Evolutionary conservation across 2,888 invertebrate species (phyloP), one percentile per base, ranked within the genome.

Genomic region (Leptinotarsa haldemani): DNA sequence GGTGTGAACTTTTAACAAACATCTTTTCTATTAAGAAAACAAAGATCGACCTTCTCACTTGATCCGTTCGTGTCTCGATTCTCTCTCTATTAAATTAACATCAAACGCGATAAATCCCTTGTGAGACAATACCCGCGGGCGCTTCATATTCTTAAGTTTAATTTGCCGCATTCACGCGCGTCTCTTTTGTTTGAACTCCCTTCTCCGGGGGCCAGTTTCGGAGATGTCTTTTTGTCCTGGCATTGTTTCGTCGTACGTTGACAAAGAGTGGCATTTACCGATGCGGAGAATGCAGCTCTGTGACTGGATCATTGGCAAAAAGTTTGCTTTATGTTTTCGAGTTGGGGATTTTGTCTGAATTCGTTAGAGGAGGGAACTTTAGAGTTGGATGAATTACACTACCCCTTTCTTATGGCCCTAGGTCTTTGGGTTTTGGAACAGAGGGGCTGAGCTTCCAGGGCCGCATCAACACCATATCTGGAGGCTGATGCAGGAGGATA

Each of bases 101-200:
- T 67, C 67, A 53, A 53, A 67, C 67, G 67, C 67, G 67, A 53
- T 52, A 53, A 67, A 67, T 67, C 53, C 67, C 53, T 53, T 53
- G 52, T 18, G 9, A 67, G 53, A 67, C 67, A 67, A 67, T 67
- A 53, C 67, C 30, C 67, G 18, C 40, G 25, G 53, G 53, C 40
- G 25, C 61, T 61, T 61, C 61, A 61, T 61, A 61, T 61, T 61
- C 61, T 61, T 30, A 61, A 40, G 61, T 61, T 61, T 61, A 67
- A 67, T 53, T 67, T 30, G 53, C 53, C 50, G 66, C 20, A 50
- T 50, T 66, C 50, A 48, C 48, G 25, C 66, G 50, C 61, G 25
- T 25, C 25, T 22, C 46, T 50, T 25, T 25, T 48, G 48, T 52
- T 66, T 15, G 25, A 52, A 66, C 66, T 48, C 20, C 40, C 46